Evolutionary conservation across 2,888 invertebrate species (phyloP).

Genomic region (Idaea biselata): DNA sequence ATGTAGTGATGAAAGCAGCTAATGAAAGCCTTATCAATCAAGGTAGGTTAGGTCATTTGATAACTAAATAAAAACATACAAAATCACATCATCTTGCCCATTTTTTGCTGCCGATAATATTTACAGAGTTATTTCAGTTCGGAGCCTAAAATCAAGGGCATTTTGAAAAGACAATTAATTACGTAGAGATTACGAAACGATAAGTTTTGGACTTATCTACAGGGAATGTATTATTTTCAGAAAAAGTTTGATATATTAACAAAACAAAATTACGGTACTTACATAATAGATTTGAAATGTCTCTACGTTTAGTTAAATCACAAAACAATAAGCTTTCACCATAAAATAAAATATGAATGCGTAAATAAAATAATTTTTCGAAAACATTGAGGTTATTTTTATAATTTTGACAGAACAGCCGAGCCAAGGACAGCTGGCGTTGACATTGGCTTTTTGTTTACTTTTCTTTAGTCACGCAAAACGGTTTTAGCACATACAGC

Average conservation of each 20-base stretch:
- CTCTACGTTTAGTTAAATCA: constrained; percentile 4
- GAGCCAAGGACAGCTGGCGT: constrained; percentile 1
- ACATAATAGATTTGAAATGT: constrained; percentile 16
- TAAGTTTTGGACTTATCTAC: constrained; percentile 17
- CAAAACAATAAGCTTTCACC: constrained; percentile 10
- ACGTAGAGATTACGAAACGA: constrained; percentile 26
- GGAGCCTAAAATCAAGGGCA: constrained; percentile 6
- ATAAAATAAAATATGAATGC: constrained; percentile 4
- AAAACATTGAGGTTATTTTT: constrained; percentile 28
- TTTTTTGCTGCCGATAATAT: constrained; percentile 3
- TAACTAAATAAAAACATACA: background rate
- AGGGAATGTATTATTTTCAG: background rate
- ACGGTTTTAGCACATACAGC: background rate
- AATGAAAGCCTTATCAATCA: background rate
- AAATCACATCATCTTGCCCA: background rate
- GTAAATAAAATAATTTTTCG: constrained; percentile 15
- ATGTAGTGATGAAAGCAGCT: background rate
- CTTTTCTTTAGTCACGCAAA: background rate
- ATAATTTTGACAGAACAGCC: constrained; percentile 11
- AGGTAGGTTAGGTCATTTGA: background rate
- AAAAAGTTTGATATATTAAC: background rate
- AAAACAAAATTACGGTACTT: constrained; percentile 11
- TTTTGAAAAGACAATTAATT: constrained; percentile 2
- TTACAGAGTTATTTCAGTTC: background rate
- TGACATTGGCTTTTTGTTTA: background rate